These are phyloP conservation scores for Stegostoma tigrinum DNA, from an alignment of 2,113 vertebrate genomes.

Conservation along the genomic window DNA sequence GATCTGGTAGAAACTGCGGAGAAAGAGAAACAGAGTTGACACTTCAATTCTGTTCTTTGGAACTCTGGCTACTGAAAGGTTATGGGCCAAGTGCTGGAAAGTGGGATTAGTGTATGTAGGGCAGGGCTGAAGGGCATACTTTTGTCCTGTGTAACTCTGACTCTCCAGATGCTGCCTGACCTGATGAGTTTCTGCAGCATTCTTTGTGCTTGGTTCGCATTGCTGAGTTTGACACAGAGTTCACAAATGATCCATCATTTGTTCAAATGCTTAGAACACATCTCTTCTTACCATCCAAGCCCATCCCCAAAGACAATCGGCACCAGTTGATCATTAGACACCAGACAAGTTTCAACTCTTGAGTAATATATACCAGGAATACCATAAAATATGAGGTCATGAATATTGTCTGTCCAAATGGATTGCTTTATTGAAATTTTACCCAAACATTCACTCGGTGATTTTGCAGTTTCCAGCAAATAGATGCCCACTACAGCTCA, in stretches of 20 bases:
- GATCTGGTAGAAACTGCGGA: no score
- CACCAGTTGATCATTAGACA: background rate
- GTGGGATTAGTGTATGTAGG: no score
- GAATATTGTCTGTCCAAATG: background rate
- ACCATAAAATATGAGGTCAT: background rate
- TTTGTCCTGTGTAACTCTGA: no score
- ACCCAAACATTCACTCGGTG: background rate
- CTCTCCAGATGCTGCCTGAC: no score
- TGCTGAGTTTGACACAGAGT: background rate
- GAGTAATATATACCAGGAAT: background rate
- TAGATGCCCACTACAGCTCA: background rate
- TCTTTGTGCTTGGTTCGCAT: no score
- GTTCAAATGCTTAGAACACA: background rate
- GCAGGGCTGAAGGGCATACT: no score
- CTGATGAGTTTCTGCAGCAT: no score
- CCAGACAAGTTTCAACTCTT: background rate
- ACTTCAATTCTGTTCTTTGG: no score
- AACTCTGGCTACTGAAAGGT: no score
- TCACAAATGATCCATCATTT: background rate
- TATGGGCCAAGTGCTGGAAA: no score
- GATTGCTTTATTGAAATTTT: background rate
- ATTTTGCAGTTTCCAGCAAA: background rate
- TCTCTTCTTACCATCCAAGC: background rate
- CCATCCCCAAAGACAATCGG: background rate
- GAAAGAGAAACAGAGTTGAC: no score